Base-by-base conservation (phyloP, 2,888 invertebrate genomes). In the Caenorhabditis doughertyi region DNA sequence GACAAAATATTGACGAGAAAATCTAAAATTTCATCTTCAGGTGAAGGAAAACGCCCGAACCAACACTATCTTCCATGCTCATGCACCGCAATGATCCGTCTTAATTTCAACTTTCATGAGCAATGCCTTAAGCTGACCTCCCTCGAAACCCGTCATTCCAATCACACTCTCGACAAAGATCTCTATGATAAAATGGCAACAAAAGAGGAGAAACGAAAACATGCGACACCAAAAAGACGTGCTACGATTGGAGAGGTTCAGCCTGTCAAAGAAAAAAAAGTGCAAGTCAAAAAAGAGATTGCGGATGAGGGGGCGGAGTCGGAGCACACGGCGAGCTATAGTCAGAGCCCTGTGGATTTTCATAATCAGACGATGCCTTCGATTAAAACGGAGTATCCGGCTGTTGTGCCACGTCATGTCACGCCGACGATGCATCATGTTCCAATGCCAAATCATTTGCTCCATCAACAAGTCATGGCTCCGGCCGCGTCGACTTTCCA, bases 51-150 rank as follows among this genome's bases (percentile, higher is more conserved):
- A 67, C 87, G 91, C 13, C 91, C 91, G 8, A 90, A 91, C 65
- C 91, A 91, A 83, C 88, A 87, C 70, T 91, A 91, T 62, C 83
- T 91, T 29, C 91, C 91, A 18, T 90, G 90, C 77, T 89, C 87
- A 5, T 91, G 91, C 72, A 73, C 72, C 8, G 90, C 91, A n/a
- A 90, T 89, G 89, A 79, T 91, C 42, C 79, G 91, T 18, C 82
- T 91, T 56, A 90, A 89, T 81, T 90, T 85, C 85, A 85, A 68
- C 62, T 89, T 84, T 72, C 47, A 71, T 4, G 90, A 89, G 8
- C 84, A 89, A 67, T 65, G 71, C 21, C 62, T 86, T 18, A 77
- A 72, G 16, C 49, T 87, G 35, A 85, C 87, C 3, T 83, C 84
- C 0, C 47, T 87, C 0, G 80, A 84, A 27, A 65, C 81, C 0